These are phyloP conservation scores for Scaptodrosophila lebanonensis DNA, from an alignment of 1,140 invertebrate genomes.

Conservation along the genomic window DNA sequence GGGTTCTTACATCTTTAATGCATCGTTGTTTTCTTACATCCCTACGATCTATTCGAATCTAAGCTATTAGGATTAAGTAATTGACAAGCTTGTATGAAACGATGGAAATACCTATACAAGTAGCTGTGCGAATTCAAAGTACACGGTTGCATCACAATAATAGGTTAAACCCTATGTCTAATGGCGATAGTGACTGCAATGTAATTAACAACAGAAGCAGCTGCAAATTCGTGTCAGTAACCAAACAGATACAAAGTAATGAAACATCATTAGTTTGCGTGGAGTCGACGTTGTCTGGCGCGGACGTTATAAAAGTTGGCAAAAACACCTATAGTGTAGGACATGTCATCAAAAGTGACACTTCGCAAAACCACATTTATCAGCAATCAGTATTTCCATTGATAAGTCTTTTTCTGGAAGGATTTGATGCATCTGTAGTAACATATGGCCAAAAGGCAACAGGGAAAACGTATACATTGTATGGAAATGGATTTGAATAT, in stretches of 20 bases:
- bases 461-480: conserved; percentile 87
- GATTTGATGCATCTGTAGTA: conserved; percentile 84
- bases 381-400: conserved; percentile 75
- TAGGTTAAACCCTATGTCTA: no score
- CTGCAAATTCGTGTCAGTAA: no score
- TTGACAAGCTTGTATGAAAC: no score
- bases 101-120: conserved; percentile 80
- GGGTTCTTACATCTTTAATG: no score
- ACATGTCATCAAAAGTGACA: conserved; percentile 71
- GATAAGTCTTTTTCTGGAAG: conserved; percentile 81
- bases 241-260: conserved; percentile 11
- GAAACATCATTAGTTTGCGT: no score
- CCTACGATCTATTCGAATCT: no score
- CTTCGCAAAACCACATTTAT: conserved; percentile 75
- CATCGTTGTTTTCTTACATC: not conserved
- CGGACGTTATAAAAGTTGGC: conserved; percentile 31
- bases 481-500: conserved; percentile 84
- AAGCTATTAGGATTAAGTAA: no score
- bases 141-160: conserved; percentile 75
- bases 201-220: conserved; percentile 64
- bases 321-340: conserved; percentile 31
- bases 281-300: no score
- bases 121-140: conserved; percentile 78
- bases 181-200: no score
- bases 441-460: conserved; percentile 86